Percentiles rank a stretch among this genome's conserved stretches.
Evolutionary conservation across 2,888 invertebrate genomes (phyloP).

Genomic region (Nomada lathburiana): DNA sequence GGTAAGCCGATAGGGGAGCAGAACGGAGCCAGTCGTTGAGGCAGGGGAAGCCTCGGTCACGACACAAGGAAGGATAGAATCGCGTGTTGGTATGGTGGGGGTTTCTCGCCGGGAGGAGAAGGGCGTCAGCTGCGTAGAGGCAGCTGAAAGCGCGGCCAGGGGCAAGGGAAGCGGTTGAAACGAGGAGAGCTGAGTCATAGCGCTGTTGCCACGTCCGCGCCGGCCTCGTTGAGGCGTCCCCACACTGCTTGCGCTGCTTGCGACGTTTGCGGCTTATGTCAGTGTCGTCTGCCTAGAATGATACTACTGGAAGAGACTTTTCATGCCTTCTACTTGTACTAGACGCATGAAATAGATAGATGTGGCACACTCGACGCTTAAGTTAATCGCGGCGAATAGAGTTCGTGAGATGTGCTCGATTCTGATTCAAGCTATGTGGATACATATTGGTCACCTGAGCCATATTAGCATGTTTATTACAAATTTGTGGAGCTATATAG

Average conservation of each 20-base stretch:
- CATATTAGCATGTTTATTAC: neutral
- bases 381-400: neutral
- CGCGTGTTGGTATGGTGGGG: constrained; percentile 43
- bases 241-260: constrained; percentile 51
- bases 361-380: constrained; percentile 8
- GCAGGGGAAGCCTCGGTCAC: constrained; percentile 71
- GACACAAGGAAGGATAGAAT: constrained; percentile 77
- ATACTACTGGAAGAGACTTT: constrained; percentile 42
- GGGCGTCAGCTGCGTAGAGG: constrained; percentile 83
- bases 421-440: neutral
- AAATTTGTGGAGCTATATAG: neutral
- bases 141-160: constrained; percentile 60
- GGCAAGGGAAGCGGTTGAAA: constrained; percentile 67
- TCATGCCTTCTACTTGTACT: constrained; percentile 37
- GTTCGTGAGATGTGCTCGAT: neutral
- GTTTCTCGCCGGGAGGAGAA: constrained; percentile 70
- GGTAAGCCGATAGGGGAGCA: constrained; percentile 53
- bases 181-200: constrained; percentile 83
- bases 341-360: constrained; percentile 7
- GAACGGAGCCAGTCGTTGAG: constrained; percentile 46
- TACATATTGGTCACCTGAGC: neutral
- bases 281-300: constrained; percentile 70
- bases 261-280: constrained; percentile 66
- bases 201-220: constrained; percentile 82
- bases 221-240: constrained; percentile 72